Evolutionary conservation across 1,140 invertebrate genomes (phyloP), one percentile per base, ranked within the genome.

Genomic region (Goniozus legneri): DNA sequence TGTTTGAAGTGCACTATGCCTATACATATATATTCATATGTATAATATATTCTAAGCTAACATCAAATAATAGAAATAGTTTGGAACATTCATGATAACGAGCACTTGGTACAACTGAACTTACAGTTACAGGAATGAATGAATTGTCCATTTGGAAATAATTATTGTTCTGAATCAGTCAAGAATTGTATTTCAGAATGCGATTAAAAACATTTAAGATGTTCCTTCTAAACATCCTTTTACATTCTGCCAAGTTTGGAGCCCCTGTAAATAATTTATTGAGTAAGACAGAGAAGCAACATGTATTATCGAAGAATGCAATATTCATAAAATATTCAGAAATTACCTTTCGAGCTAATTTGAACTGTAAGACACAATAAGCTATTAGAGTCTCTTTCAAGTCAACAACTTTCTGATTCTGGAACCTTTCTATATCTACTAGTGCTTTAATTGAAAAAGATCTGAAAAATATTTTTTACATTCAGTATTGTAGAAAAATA

Each of bases 321-420:
- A 19, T 37, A 31, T 24, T 48, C 15, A 22, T 18, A 37, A 33
- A 20, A 27, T 18, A 42, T 19, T 30, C 32, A 43, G 35, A 36
- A 52, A 27, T 61, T 75, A 90, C 88, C 84, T 89, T 90, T 79
- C 84, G 86, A 41, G 87, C 84, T 58, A 86, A 80, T 76, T 90
- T 89, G 42, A 89, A 84, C 74, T 91, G 88, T 55, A 90, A 72
- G 40, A 85, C 79, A 42, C 88, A 86, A 70, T 88, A 90, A 52
- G 79, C 81, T 27, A 83, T 82, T 39, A 91, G 79, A 10, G 87
- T 87, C 68, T 92, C 88, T 62, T 84, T 83, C 6, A 92, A 67
- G 70, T 91, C 88, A 37, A 81, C 77, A 15, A 83, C 81, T 75
- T 90, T 91, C 66, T 90, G 88, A 39, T 80, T 79, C 67, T 90